Conservation (phyloP, 1,140 invertebrate genomes). For the Zeugodacus cucurbitae region DNA sequence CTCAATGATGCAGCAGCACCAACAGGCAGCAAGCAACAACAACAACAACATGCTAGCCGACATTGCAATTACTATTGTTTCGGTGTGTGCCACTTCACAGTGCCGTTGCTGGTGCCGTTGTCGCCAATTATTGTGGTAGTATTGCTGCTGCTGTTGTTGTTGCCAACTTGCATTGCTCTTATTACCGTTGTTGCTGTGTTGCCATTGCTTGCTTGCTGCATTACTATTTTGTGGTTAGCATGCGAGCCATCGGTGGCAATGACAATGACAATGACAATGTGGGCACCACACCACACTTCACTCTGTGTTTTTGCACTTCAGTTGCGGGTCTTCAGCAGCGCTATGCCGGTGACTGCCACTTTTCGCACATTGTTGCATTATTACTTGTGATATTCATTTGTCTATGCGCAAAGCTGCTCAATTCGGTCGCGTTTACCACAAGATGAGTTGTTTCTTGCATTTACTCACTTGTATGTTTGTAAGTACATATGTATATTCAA, state of each 20-base stretch:
- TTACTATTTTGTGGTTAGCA: not conserved
- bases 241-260: not conserved
- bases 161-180: not conserved
- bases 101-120: not conserved
- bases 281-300: not conserved
- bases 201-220: too few species aligned
- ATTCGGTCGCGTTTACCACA: not conserved
- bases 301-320: not conserved
- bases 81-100: constrained; percentile 23
- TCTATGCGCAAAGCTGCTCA: not conserved
- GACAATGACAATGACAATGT: constrained; percentile 11
- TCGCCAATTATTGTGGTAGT: not conserved
- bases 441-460: not conserved
- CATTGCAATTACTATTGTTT: not conserved
- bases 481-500: not conserved
- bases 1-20: not conserved
- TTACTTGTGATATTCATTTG: not conserved
- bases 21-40: not conserved
- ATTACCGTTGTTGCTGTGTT: not conserved
- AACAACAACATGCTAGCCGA: not conserved
- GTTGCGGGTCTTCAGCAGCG: not conserved
- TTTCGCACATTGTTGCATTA: constrained; percentile 37
- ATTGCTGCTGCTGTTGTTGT: not conserved
- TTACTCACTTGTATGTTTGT: not conserved
- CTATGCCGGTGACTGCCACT: not conserved